Evolutionary conservation across 2,888 invertebrate genomes (phyloP).

Genomic region (Proisotoma minuta): DNA sequence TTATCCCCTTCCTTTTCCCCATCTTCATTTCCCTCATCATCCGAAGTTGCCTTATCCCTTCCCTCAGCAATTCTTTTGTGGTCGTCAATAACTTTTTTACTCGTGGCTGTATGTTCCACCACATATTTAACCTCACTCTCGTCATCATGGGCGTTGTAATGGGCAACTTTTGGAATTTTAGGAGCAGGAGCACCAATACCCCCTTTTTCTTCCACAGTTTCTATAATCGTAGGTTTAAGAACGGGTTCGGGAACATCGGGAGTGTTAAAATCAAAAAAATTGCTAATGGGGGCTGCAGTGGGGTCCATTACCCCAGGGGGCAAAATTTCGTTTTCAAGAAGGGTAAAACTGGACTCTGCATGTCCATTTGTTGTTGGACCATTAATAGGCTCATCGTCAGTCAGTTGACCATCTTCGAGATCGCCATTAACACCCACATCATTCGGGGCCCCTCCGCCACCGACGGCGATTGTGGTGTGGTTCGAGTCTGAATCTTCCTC

Average conservation of each 20-base stretch:
- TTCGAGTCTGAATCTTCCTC: not conserved
- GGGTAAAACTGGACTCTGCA: too few species aligned
- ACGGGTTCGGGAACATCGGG: not conserved
- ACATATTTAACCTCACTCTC: slow-evolving; percentile 36
- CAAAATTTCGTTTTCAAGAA: not conserved
- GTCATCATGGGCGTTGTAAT: slow-evolving; percentile 29
- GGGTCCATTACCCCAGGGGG: not conserved
- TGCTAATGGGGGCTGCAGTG: not conserved
- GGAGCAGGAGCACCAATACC: slow-evolving; percentile 15
- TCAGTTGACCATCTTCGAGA: not conserved
- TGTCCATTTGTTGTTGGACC: not conserved
- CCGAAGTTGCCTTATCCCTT: not conserved
- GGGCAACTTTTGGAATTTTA: slow-evolving; percentile 34
- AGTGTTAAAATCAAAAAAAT: slow-evolving; percentile 30
- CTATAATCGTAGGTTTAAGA: not conserved
- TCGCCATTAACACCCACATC: too few species aligned
- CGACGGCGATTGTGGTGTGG: not conserved
- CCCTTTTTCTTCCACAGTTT: slow-evolving; percentile 7
- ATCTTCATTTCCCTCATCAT: slow-evolving; percentile 1
- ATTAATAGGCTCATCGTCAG: not conserved
- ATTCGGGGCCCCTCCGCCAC: too few species aligned
- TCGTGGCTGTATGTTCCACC: slow-evolving; percentile 1
- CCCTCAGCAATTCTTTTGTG: slow-evolving; percentile 4
- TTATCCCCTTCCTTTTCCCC: slow-evolving; percentile 15
- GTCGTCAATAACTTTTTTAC: slow-evolving; percentile 21